Evolutionary conservation across 2,888 invertebrate species (phyloP).

Genomic region (Seladonia tumulorum): DNA sequence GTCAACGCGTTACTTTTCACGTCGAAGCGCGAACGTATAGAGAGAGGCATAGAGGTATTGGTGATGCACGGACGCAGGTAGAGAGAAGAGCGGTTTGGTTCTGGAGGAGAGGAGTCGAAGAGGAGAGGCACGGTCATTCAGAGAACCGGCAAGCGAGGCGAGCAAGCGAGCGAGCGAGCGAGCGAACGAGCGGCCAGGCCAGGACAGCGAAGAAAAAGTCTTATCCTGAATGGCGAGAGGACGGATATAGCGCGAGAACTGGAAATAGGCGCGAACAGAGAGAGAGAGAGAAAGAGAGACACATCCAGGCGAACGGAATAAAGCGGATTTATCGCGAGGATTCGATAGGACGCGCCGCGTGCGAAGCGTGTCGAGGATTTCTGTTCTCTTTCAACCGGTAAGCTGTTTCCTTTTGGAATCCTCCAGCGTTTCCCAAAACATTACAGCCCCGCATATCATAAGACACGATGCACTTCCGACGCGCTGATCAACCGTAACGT

Average conservation of each 20-base stretch:
- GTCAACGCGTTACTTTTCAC: conserved; percentile 49
- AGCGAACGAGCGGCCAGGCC: conserved; percentile 13
- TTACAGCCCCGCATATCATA: background rate
- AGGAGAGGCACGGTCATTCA: conserved; percentile 67
- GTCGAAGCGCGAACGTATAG: conserved; percentile 34
- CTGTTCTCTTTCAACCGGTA: background rate
- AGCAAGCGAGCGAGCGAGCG: conserved; percentile 24
- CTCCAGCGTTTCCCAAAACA: background rate
- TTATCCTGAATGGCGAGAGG: conserved; percentile 71
- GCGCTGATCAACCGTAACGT: background rate
- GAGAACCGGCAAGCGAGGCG: conserved; percentile 65
- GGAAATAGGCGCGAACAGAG: conserved; percentile 65
- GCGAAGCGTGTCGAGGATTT: background rate
- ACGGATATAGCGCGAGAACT: conserved; percentile 72
- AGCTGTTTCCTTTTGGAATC: background rate
- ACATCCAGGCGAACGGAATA: conserved; percentile 29
- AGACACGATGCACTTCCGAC: background rate
- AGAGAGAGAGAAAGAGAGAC: background rate
- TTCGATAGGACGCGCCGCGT: conserved; percentile 28
- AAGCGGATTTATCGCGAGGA: conserved; percentile 58
- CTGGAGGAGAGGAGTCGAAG: conserved; percentile 11
- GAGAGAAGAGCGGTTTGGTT: conserved; percentile 16
- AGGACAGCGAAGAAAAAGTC: conserved; percentile 65
- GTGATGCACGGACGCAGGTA: conserved; percentile 7
- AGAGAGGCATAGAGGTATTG: background rate